Evolutionary conservation across 2,888 invertebrate genomes (phyloP).

Genomic region (Drosophila parthenogenetica): DNA sequence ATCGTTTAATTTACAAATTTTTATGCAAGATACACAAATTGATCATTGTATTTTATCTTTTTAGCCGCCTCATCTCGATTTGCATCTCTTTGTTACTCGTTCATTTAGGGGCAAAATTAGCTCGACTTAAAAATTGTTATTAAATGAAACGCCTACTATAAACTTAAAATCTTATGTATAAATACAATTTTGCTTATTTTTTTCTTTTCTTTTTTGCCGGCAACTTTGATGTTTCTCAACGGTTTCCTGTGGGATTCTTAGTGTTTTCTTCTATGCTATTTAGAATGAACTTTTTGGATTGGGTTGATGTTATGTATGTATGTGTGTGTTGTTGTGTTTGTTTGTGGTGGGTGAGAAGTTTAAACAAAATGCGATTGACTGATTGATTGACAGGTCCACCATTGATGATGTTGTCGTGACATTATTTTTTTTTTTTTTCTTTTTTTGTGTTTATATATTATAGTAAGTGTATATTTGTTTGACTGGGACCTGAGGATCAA

Average conservation of each 20-base stretch:
- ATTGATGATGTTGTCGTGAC: slow-evolving; percentile 16
- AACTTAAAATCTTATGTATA: slow-evolving; percentile 77
- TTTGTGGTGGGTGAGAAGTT: slow-evolving; percentile 20
- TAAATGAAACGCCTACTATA: slow-evolving; percentile 73
- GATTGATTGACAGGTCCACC: slow-evolving; percentile 46
- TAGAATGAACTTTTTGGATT: slow-evolving; percentile 23
- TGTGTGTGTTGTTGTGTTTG: slow-evolving; percentile 3
- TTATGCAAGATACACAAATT: slow-evolving; percentile 58
- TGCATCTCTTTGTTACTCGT: slow-evolving; percentile 9
- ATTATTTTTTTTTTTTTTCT: slow-evolving; percentile 8
- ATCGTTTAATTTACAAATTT: slow-evolving; percentile 71
- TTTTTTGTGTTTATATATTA: slow-evolving; percentile 23
- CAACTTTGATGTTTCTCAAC: slow-evolving; percentile 28
- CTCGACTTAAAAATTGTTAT: slow-evolving; percentile 42
- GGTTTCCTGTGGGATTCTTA: slow-evolving; percentile 14
- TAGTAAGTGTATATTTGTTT: slow-evolving; percentile 10
- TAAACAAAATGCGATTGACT: slow-evolving; percentile 52
- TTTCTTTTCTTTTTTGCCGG: slow-evolving; percentile 14
- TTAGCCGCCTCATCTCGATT: slow-evolving; percentile 7
- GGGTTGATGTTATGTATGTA: slow-evolving; percentile 16
- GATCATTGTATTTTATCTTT: slow-evolving; percentile 18
- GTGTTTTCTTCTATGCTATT: slow-evolving; percentile 24
- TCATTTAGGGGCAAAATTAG: slow-evolving; percentile 1
- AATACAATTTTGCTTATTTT: slow-evolving; percentile 63
- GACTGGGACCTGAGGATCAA: slow-evolving; percentile 36